phyloP scores from a whole-genome alignment of 1,140 invertebrate species.

The Micrasema minimum region DNA sequence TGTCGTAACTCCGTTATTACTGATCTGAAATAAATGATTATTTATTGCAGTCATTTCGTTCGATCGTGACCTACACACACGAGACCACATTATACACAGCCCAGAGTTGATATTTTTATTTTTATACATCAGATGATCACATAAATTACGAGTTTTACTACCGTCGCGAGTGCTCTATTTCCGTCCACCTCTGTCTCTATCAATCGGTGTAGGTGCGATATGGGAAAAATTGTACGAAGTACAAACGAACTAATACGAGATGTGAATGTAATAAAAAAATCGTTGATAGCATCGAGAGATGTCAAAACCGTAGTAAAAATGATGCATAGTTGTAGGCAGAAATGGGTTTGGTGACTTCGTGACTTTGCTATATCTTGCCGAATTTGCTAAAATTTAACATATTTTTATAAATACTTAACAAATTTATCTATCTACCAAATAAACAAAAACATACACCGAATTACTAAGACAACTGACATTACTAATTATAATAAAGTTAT shows the following conservation, averaged over 20 bases:
- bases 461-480: no score
- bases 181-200: slow-evolving; percentile 26
- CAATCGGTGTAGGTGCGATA: slow-evolving; percentile 15
- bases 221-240: neutral
- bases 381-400: no score
- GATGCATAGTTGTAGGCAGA: slow-evolving; percentile 30
- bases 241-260: slow-evolving; percentile 15
- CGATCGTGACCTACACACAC: slow-evolving; percentile 51
- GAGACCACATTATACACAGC: slow-evolving; percentile 36
- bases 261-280: slow-evolving; percentile 35
- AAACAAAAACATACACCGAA: no score
- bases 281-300: slow-evolving; percentile 44
- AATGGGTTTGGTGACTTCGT: slow-evolving; percentile 7
- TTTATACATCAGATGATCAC: slow-evolving; percentile 50
- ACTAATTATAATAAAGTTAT: no score
- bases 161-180: slow-evolving; percentile 37
- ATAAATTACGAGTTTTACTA: slow-evolving; percentile 53
- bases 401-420: no score
- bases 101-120: slow-evolving; percentile 41
- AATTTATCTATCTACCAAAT: no score
- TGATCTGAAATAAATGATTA: slow-evolving; percentile 42
- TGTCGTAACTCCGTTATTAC: slow-evolving; percentile 31
- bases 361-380: neutral
- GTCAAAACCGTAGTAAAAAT: slow-evolving; percentile 50
- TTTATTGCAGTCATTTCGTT: slow-evolving; percentile 51